Percentiles rank a stretch among this genome's conserved stretches.
phyloP scores from a whole-genome alignment of 2,888 invertebrate species.

The Drosophila colorata region DNA sequence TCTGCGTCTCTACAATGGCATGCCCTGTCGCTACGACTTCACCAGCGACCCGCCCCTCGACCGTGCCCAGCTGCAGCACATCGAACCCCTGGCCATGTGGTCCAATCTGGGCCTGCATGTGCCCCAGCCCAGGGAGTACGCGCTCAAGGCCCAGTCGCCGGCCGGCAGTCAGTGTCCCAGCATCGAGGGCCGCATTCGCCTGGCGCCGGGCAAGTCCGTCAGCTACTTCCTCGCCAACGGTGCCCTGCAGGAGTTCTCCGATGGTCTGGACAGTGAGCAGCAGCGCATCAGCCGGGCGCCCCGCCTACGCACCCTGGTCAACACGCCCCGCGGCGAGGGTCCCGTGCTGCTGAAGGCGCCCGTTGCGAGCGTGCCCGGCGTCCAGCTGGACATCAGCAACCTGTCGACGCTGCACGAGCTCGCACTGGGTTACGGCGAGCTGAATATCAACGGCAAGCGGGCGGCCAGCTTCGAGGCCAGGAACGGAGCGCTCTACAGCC shows the following conservation, averaged over 20 bases:
- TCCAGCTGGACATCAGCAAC: constrained; percentile 49
- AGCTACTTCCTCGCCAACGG: constrained; percentile 79
- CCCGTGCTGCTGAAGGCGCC: constrained; percentile 56
- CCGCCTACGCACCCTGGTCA: constrained; percentile 81
- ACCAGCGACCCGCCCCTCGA: constrained; percentile 45
- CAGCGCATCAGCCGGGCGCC: constrained; percentile 83
- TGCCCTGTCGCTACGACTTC: constrained; percentile 87
- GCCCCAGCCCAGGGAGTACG: constrained; percentile 73
- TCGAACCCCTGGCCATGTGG: constrained; percentile 84
- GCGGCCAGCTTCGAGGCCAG: constrained; percentile 84
- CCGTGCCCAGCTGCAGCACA: constrained; percentile 12
- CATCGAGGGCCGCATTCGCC: constrained; percentile 58
- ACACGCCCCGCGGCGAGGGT: constrained; percentile 63
- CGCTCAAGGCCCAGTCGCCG: constrained; percentile 83
- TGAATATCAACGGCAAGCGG: constrained; percentile 60
- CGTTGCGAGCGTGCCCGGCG: constrained; percentile 9
- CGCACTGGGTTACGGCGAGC: constrained; percentile 52
- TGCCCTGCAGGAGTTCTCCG: constrained; percentile 72
- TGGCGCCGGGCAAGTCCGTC: constrained; percentile 75
- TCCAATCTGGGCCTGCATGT: constrained; percentile 85
- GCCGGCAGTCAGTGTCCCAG: constrained; percentile 50
- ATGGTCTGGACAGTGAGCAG: constrained; percentile 69
- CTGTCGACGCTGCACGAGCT: constrained; percentile 66
- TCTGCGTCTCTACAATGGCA: constrained; percentile 90
- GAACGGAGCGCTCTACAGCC: constrained; percentile 89